phyloP scores from a whole-genome alignment of 2,797 vertebrate species.

The Malurus leucopterus region DNA sequence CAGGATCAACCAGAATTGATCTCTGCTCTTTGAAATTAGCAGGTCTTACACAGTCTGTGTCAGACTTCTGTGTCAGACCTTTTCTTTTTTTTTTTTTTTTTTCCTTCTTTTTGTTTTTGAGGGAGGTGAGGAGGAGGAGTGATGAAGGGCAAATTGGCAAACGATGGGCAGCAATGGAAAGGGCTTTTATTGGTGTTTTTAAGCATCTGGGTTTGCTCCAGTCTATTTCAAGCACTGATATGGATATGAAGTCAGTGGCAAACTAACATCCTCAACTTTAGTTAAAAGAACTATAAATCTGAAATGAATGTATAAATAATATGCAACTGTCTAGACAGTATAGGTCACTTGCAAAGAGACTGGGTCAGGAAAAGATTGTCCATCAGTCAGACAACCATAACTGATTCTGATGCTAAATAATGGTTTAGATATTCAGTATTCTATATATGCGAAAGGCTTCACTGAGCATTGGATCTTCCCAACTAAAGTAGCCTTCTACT shows the following conservation, averaged over 20 bases:
- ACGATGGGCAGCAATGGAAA: background rate
- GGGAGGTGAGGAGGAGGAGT: background rate
- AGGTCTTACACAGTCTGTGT: conserved; percentile 6
- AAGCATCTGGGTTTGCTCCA: background rate
- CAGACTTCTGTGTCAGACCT: background rate
- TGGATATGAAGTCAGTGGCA: conserved; percentile 39
- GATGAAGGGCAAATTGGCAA: background rate
- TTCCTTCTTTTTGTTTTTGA: background rate
- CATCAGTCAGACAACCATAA: conserved; percentile 99
- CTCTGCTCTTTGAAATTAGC: conserved; percentile 61
- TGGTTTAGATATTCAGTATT: conserved; percentile 95
- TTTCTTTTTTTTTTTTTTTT: background rate
- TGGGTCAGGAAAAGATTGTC: conserved; percentile 96
- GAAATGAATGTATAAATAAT: conserved; percentile 89
- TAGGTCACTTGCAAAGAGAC: conserved; percentile 94
- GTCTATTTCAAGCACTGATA: conserved; percentile 11
- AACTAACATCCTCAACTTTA: conserved; percentile 67
- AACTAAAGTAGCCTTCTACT: conserved; percentile 82
- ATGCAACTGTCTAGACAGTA: conserved; percentile 94
- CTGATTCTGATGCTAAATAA: conserved; percentile 99
- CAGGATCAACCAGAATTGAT: conserved; percentile 61
- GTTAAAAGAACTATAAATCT: conserved; percentile 65
- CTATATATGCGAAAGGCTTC: conserved; percentile 97
- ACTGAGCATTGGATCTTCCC: conserved; percentile 89
- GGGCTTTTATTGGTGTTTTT: background rate